Evolutionary conservation across 2,113 vertebrate species (phyloP).

Genomic region (Atlantisia rogersi): DNA sequence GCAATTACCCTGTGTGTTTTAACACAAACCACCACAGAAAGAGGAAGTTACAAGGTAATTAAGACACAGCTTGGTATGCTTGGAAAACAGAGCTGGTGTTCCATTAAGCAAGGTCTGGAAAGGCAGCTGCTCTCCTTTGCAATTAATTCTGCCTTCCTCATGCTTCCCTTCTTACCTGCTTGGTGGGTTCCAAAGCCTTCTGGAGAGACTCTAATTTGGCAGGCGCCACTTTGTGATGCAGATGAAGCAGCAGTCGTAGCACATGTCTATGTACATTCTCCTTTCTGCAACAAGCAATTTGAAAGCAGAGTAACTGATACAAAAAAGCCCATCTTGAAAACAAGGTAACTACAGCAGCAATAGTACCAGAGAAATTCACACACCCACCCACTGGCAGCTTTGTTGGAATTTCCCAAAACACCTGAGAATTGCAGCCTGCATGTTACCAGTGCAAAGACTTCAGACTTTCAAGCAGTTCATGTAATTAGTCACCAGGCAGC

Average conservation of each 20-base stretch:
- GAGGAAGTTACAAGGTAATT: background rate
- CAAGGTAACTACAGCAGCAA: background rate
- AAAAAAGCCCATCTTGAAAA: background rate
- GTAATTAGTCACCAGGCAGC: background rate
- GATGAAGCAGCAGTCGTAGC: conserved; percentile 89
- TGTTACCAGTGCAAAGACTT: too few species aligned
- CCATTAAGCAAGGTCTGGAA: background rate
- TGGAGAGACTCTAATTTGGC: conserved; percentile 85
- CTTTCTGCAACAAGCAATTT: conserved; percentile 80
- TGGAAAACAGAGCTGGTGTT: background rate
- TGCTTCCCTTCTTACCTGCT: conserved; percentile 82
- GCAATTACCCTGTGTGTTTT: background rate
- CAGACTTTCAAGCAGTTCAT: background rate
- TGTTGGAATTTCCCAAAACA: background rate
- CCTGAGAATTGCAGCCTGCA: background rate
- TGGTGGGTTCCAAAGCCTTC: conserved; percentile 91
- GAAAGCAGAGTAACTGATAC: background rate
- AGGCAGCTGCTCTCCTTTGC: background rate
- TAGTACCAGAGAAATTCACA: background rate
- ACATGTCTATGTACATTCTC: conserved; percentile 93
- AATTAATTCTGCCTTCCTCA: background rate
- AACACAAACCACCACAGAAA: background rate
- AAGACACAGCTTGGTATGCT: background rate
- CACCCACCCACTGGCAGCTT: background rate
- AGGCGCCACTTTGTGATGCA: conserved; percentile 89